phyloP scores from a whole-genome alignment of 2,888 invertebrate species.

The Andrena minutula region DNA sequence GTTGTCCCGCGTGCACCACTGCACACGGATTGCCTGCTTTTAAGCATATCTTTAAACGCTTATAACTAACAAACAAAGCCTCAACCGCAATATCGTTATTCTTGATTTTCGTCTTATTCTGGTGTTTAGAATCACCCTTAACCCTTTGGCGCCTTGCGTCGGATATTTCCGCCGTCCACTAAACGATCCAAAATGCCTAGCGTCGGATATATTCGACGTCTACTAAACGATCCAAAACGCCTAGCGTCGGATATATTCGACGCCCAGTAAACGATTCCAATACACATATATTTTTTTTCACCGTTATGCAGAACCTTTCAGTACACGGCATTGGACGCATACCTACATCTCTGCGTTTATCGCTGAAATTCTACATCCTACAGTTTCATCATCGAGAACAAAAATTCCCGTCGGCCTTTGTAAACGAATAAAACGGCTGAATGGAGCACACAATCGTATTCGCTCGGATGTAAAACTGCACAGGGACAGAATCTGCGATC shows the following conservation, averaged over 20 bases:
- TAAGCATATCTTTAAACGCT: no score
- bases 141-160: no score
- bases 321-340: neutral
- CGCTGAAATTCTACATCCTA: constrained; percentile 42
- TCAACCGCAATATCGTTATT: no score
- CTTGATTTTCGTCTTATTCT: no score
- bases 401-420: constrained; percentile 54
- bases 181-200: no score
- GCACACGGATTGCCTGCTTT: no score
- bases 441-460: constrained; percentile 60
- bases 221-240: neutral
- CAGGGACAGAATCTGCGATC: constrained; percentile 56
- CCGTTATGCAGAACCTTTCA: constrained; percentile 2
- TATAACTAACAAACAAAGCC: no score
- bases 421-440: constrained; percentile 65
- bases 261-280: neutral
- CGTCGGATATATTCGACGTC: no score
- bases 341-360: constrained; percentile 25
- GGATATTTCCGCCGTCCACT: no score
- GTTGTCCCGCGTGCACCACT: no score
- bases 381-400: constrained; percentile 55
- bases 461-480: constrained; percentile 65
- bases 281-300: neutral
- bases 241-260: neutral
- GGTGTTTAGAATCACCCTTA: no score